Base-by-base conservation (phyloP, 2,113 vertebrate genomes). In the Sceloporus undulatus region DNA sequence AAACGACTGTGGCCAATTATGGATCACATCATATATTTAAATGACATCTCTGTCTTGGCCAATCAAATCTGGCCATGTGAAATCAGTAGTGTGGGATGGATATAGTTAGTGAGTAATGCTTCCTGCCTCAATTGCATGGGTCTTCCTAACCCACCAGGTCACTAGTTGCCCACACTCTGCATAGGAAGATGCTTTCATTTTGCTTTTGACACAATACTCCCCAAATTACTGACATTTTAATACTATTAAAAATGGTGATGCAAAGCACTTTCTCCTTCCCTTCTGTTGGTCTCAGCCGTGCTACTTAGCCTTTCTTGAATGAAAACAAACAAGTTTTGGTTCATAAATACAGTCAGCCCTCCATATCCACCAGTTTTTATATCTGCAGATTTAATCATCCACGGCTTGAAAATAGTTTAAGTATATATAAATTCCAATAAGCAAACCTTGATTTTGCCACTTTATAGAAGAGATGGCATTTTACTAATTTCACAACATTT, bases 241-340 rank as follows among this genome's bases (percentile, higher is more conserved):
- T 40, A 25, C 34, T 62, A 34, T n/a, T 76, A 71, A 71, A 78
- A 79, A 70, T 40, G n/a, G 5, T 38, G 14, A 13, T 68, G 5
- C 66, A 78, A 78, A 52, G 16, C 16, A 73, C 7, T 11, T 16
- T 48, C 48, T 18, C 5, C 59, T 62, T 14, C 13, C 11, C 19
- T 56, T n/a, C 52, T 21, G 13, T 21, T 25, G 42, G 29, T 25
- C 48, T 85, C 85, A 48, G 65, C 80, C 40, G 25, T 52, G 87
- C 73, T 68, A 38, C 68, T 90, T 62, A 73, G 75, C 81, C 88
- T 19, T 9, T 87, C 89, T 82, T 11, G 25, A 38, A 11, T 83
- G 66, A 82, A 94, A 71, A 23, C 56, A 25, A 73, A 11, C 54
- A 5, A 2, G 25, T 6, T 16, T 74, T 88, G 68, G 18, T 92